Evolutionary conservation across 2,113 vertebrate genomes (phyloP), one percentile per base, ranked within the genome.

Genomic region (Callopanchax toddi): DNA sequence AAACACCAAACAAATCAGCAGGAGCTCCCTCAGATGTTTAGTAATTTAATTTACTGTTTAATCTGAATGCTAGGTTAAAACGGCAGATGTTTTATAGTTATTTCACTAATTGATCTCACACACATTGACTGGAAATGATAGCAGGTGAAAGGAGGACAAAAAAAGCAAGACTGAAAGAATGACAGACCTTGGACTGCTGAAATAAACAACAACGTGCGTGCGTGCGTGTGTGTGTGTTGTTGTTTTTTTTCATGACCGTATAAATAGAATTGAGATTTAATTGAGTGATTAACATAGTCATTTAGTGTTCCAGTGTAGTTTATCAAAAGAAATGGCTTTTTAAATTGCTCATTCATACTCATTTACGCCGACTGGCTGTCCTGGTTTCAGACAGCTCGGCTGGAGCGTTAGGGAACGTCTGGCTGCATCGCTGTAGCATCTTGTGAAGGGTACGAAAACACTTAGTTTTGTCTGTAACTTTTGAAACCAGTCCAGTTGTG

Each of bases 301-400:
- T 58, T 36, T 42, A 32, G 36, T 32, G 9, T 43, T 61, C 12
- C 12, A 32, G 23, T 45, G 17, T 26, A 62, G 46, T 37, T 58
- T 37, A 53, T 52, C 18, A 50, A 57, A 71, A 59, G 6, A 52
- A 58, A 7, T 42, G n/a, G 10, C 40, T 16, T 50, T 22, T 18
- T 67, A 49, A 66, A 60, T 52, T n/a, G 21, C 11, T 9, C 39
- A 34, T 52, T 34, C 13, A 52, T 52, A 52, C 50, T 32, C 26
- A 34, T 52, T 52, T 34, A 52, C 16, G 32, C 32, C 66, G 50
- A 74, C 25, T 64, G 18, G 23, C 54, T 70, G 20, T 57, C 56
- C 32, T n/a, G 32, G 56, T 61, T 34, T 43, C 11, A 2, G n/a
- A 17, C 16, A n/a, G 26, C 8, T 18, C 26, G 18, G 50, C 18